phyloP scores from a whole-genome alignment of 2,797 vertebrate species.

The Scolopax bukidnonensis region DNA sequence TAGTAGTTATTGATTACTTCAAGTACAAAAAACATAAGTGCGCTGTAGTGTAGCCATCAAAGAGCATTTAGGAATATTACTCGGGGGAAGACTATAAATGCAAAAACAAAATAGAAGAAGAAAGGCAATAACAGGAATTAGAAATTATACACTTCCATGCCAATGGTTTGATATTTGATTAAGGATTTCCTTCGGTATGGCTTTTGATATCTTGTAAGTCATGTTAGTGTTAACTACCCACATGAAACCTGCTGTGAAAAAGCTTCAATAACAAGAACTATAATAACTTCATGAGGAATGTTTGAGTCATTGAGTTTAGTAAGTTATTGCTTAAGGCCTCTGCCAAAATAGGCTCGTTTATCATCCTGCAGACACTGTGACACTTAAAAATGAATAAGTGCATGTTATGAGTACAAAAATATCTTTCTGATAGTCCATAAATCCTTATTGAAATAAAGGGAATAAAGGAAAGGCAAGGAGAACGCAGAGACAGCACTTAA shows the following conservation, averaged over 20 bases:
- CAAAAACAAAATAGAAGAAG: not conserved
- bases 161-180: conserved; percentile 20
- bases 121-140: not conserved
- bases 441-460: conserved; percentile 54
- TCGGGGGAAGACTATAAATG: not conserved
- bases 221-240: conserved; percentile 2
- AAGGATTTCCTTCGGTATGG: conserved; percentile 20
- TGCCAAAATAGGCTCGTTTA: conserved; percentile 62
- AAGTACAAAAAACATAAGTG: not conserved
- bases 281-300: conserved; percentile 68
- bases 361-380: conserved; percentile 67
- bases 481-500: conserved; percentile 24
- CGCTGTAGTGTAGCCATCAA: not conserved
- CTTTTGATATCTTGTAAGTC: not conserved
- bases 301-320: conserved; percentile 75
- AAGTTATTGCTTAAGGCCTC: conserved; percentile 72
- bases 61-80: not conserved
- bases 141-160: not conserved
- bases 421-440: conserved; percentile 69
- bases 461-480: conserved; percentile 49
- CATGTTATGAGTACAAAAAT: conserved; percentile 59
- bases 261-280: conserved; percentile 49
- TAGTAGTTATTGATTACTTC: not conserved
- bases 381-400: conserved; percentile 63
- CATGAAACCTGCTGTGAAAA: conserved; percentile 64